A percentile compares a stretch with the other conserved stretches of the same genome.
Evolutionary conservation across 2,888 invertebrate genomes (phyloP).

Genomic region (Cephus runcator): DNA sequence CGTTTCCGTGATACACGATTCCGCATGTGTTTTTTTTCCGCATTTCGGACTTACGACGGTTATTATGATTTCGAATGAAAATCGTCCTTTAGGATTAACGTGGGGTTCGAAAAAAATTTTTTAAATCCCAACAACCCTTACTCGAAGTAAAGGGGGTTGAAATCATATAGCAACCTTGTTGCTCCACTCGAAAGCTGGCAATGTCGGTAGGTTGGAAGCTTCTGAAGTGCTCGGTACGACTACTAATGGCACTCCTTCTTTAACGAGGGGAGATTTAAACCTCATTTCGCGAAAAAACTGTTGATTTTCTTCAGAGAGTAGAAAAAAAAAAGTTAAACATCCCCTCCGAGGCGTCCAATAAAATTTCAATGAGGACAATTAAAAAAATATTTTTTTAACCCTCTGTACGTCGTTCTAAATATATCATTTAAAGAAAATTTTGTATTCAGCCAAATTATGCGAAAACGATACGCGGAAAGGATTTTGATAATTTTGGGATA

Average conservation of each 20-base stretch:
- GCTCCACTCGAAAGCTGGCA: constrained; percentile 41
- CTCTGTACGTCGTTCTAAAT: neutral
- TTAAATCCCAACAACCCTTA: neutral
- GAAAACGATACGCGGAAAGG: neutral
- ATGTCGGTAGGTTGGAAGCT: constrained; percentile 44
- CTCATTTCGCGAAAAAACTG: constrained; percentile 58
- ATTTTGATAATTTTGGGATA: neutral
- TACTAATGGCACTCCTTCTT: constrained; percentile 53
- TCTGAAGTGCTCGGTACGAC: constrained; percentile 52
- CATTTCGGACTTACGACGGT: neutral
- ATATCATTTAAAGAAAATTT: neutral
- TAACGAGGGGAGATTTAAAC: constrained; percentile 47
- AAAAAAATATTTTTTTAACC: neutral
- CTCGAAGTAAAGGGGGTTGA: constrained; percentile 8
- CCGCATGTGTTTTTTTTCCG: neutral
- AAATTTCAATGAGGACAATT: neutral
- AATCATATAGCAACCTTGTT: constrained; percentile 23
- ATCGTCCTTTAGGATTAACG: neutral
- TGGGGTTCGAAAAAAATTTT: neutral
- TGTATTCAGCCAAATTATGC: neutral
- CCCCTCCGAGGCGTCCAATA: neutral
- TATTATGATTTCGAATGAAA: neutral
- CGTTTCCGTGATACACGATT: neutral
- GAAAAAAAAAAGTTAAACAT: neutral
- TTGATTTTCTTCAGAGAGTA: constrained; percentile 45